phyloP scores from a whole-genome alignment of 2,113 vertebrate genomes.

The Alectura lathami region DNA sequence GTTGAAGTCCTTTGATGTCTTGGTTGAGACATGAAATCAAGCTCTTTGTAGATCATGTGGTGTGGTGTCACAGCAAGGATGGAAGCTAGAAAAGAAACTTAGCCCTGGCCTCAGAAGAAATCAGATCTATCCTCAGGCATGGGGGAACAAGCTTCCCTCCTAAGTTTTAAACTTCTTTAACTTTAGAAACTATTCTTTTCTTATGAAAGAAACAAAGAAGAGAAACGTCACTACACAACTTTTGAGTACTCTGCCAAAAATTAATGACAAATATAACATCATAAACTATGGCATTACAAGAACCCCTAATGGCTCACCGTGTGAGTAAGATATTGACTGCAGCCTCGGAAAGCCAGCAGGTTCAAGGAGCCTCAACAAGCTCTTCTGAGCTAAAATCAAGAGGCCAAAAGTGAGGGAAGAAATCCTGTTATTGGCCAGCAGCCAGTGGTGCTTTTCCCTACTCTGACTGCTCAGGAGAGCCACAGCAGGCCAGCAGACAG shows the following conservation, averaged over 20 bases:
- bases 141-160: background rate
- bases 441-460: background rate
- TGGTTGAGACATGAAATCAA: background rate
- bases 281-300: background rate
- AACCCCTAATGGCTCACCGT: background rate
- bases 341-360: background rate
- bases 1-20: background rate
- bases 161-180: background rate
- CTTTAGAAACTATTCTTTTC: background rate
- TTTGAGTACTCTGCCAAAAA: conserved; percentile 1
- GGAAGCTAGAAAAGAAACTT: background rate
- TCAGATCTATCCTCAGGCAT: background rate
- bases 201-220: background rate
- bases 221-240: background rate
- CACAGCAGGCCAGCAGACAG: background rate
- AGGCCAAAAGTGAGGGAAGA: background rate
- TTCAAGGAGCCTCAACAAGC: rapidly evolving
- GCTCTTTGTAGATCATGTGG: background rate
- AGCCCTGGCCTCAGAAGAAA: background rate
- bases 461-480: background rate
- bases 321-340: background rate
- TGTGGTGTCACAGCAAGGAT: background rate
- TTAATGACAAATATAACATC: background rate
- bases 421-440: background rate
- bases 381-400: background rate